Conservation (phyloP, 2,797 vertebrate genomes). For the Gymnoscopelus braueri region DNA sequence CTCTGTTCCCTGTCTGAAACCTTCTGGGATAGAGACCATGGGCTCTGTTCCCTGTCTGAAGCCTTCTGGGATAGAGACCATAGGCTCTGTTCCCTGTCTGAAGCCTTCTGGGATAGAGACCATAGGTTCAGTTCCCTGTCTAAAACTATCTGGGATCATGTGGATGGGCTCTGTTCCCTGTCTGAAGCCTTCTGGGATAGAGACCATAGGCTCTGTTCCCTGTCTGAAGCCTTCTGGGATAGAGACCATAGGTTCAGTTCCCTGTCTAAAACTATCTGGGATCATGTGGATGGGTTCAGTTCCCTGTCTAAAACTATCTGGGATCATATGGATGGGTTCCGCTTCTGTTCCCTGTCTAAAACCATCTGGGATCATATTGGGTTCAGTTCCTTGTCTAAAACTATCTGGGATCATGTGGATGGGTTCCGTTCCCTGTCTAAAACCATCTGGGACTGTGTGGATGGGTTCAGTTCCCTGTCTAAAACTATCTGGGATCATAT, state of each 20-base stretch:
- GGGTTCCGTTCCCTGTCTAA: conserved; percentile 4
- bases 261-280: not conserved
- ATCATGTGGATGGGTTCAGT: not conserved
- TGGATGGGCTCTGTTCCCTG: conserved; percentile 35
- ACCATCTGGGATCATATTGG: not conserved
- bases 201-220: conserved; percentile 1
- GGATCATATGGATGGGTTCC: conserved; percentile 3
- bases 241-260: not conserved
- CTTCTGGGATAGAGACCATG: conserved; percentile 26
- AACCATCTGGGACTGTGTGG: not conserved
- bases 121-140: conserved; percentile 5
- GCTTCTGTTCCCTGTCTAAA: conserved; percentile 47
- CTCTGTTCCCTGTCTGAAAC: conserved; percentile 18
- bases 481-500: not conserved
- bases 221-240: conserved; percentile 33
- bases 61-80: conserved; percentile 28
- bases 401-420: not conserved
- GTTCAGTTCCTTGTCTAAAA: conserved; percentile 11
- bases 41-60: conserved; percentile 9
- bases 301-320: conserved; percentile 11
- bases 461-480: not conserved
- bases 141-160: conserved; percentile 19
- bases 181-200: conserved; percentile 3
- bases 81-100: not conserved
- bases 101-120: not conserved